Conservation (phyloP, 2,888 invertebrate species). For the Stenolophus ochropezus region DNA sequence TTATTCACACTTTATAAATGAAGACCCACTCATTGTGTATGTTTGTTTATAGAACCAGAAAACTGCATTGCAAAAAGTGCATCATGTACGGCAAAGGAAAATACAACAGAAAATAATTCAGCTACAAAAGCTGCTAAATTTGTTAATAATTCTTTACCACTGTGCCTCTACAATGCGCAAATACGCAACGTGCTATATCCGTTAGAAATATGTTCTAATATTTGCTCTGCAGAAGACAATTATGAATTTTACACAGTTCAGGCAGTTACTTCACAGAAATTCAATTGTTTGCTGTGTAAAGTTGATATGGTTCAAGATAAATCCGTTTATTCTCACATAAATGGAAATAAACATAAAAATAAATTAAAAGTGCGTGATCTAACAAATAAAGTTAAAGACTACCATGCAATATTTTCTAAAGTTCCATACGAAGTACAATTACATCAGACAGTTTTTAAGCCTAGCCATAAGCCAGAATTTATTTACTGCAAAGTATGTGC, state of each 20-base stretch:
- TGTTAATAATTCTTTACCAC: slow-evolving; percentile 20
- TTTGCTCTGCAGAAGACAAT: slow-evolving; percentile 14
- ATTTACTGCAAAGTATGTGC: slow-evolving; percentile 30
- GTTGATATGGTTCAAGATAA: slow-evolving; percentile 14
- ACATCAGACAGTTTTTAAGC: slow-evolving; percentile 34
- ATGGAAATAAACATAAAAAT: slow-evolving; percentile 27
- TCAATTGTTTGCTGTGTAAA: slow-evolving; percentile 18
- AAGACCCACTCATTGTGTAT: no score
- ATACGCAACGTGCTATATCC: slow-evolving; percentile 43
- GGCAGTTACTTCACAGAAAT: background rate
- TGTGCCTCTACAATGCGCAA: slow-evolving; percentile 30
- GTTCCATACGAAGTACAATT: slow-evolving; percentile 21
- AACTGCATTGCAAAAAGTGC: background rate
- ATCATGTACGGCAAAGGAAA: background rate
- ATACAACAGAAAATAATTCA: background rate
- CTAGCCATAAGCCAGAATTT: slow-evolving; percentile 27
- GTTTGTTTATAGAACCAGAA: background rate
- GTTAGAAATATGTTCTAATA: background rate
- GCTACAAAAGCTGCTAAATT: background rate
- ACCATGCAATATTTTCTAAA: slow-evolving; percentile 12
- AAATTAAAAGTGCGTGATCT: background rate
- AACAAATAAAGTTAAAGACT: background rate
- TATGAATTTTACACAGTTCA: slow-evolving; percentile 30
- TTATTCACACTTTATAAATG: no score
- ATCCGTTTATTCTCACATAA: slow-evolving; percentile 16